These are phyloP conservation scores for Petroica traversi DNA, from an alignment of 2,113 vertebrate genomes.

Conservation along the genomic window DNA sequence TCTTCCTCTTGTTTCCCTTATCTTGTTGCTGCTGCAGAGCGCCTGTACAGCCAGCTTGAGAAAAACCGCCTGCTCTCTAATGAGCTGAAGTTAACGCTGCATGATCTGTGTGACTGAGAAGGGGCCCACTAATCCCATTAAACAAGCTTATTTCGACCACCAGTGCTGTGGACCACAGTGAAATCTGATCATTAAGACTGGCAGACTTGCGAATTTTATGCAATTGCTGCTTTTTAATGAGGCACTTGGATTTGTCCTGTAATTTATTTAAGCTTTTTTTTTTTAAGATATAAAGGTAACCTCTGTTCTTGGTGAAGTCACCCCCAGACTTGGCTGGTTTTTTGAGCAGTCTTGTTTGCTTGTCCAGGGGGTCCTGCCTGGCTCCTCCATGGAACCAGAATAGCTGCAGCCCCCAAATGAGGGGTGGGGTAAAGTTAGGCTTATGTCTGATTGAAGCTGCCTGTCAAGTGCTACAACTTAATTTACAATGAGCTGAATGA, in stretches of 20 bases:
- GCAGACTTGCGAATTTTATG: constrained; percentile 7
- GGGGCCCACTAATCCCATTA: constrained; percentile 61
- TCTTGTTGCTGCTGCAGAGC: constrained; percentile 63
- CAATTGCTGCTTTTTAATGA: constrained; percentile 34
- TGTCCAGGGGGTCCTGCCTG: not conserved
- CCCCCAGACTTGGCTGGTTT: not conserved
- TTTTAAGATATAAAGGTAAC: not conserved
- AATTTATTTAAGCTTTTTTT: not conserved
- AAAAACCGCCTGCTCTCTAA: constrained; percentile 79
- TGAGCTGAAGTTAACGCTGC: constrained; percentile 81
- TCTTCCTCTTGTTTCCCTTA: constrained; percentile 36
- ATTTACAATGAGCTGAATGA: not conserved
- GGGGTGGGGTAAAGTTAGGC: not conserved
- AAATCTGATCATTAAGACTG: constrained; percentile 16
- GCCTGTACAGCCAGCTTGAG: constrained; percentile 80
- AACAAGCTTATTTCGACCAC: constrained; percentile 32
- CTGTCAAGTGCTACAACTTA: not conserved
- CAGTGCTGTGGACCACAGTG: constrained; percentile 55
- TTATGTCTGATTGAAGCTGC: not conserved
- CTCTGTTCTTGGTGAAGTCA: not conserved
- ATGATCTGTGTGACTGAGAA: constrained; percentile 81
- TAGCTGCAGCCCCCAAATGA: not conserved
- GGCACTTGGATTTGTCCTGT: not conserved
- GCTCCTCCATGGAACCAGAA: not conserved
- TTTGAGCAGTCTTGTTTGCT: not conserved